phyloP scores from a whole-genome alignment of 2,113 vertebrate species.

The Centropus bengalensis region DNA sequence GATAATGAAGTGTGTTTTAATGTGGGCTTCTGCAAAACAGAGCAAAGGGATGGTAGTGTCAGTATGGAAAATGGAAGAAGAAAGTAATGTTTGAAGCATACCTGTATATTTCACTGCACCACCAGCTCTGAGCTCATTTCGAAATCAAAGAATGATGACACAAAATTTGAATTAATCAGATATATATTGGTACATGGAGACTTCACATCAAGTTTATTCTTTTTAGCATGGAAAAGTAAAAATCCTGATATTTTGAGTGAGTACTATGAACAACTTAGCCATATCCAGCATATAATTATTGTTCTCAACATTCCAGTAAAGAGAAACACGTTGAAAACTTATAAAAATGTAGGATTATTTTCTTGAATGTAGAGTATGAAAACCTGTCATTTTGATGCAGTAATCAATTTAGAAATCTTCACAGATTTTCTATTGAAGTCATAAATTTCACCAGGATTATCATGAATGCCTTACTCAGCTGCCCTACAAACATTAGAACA shows the following conservation, averaged over 20 bases:
- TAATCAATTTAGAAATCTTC: not conserved
- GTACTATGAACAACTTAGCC: conserved; percentile 66
- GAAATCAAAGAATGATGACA: conserved; percentile 73
- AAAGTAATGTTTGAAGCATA: conserved; percentile 69
- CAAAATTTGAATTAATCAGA: conserved; percentile 64
- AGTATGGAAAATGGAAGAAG: conserved; percentile 31
- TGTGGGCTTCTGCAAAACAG: conserved; percentile 51
- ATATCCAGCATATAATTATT: conserved; percentile 59
- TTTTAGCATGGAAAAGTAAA: conserved; percentile 56
- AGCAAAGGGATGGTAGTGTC: conserved; percentile 47
- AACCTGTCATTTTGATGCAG: conserved; percentile 34
- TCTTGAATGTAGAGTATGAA: not conserved
- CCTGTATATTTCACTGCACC: conserved; percentile 43
- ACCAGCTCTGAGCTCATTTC: conserved; percentile 61
- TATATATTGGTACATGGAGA: conserved; percentile 52
- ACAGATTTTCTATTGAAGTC: conserved; percentile 25
- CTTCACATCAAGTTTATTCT: conserved; percentile 67
- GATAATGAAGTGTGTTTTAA: conserved; percentile 28
- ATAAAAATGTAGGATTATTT: conserved; percentile 18
- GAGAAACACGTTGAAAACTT: conserved; percentile 49
- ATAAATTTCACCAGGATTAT: conserved; percentile 18
- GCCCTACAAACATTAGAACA: not conserved
- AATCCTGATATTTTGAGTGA: conserved; percentile 59
- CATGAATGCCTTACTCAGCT: not conserved
- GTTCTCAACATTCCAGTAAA: not conserved